phyloP scores from a whole-genome alignment of 2,888 invertebrate species.

The Orchesella flavescens region DNA sequence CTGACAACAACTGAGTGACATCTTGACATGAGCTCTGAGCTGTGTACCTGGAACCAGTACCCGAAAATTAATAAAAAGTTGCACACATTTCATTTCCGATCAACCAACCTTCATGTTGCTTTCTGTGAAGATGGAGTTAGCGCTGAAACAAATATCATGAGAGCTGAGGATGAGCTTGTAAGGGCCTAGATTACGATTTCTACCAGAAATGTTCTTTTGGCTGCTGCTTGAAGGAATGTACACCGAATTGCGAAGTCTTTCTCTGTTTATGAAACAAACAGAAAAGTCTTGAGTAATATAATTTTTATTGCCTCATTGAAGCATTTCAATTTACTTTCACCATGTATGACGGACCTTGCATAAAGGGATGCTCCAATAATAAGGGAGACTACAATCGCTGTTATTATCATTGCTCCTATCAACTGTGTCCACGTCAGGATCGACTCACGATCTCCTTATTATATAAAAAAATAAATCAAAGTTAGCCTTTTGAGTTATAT shows the following conservation, averaged over 20 bases:
- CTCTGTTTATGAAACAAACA: constrained; percentile 35
- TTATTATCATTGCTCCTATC: constrained; percentile 61
- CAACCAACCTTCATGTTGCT: constrained; percentile 39
- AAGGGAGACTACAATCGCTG: constrained; percentile 56
- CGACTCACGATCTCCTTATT: constrained; percentile 19
- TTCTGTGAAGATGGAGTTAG: constrained; percentile 49
- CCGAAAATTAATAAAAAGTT: not conserved
- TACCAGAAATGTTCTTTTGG: constrained; percentile 61
- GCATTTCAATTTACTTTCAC: too few species aligned
- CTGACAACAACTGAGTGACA: too few species aligned
- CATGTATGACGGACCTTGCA: constrained; percentile 66
- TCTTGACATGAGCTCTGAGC: too few species aligned
- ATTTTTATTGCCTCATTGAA: too few species aligned
- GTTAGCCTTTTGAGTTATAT: too few species aligned
- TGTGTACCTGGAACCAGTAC: too few species aligned
- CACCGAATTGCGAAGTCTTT: constrained; percentile 43
- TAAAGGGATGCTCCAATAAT: constrained; percentile 66
- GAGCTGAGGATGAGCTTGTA: constrained; percentile 70
- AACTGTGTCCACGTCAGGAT: constrained; percentile 66
- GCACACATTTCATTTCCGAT: not conserved
- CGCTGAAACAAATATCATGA: constrained; percentile 68
- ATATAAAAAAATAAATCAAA: not conserved
- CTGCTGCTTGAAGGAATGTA: constrained; percentile 38
- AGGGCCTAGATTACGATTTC: constrained; percentile 68
- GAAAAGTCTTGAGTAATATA: not conserved